Evolutionary conservation across 2,797 vertebrate genomes (phyloP), one percentile per base, ranked within the genome.

Genomic region (Pantherophis alleghaniensis): DNA sequence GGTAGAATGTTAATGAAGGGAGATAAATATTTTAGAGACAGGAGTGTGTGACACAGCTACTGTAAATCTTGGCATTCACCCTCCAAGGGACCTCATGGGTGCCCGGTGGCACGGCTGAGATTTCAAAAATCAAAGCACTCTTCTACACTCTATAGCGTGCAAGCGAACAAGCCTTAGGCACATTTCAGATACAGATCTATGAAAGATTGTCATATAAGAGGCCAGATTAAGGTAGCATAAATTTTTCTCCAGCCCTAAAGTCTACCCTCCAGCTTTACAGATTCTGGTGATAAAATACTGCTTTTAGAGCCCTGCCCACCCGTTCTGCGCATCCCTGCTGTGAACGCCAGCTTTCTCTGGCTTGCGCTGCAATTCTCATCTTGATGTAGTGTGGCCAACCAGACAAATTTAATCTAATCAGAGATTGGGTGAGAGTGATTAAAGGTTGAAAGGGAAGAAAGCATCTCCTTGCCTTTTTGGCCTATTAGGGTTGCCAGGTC

Each of bases 181-280:
- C 57, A 89, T 93, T 91, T 91, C 92, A 91, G 51, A 93, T 89
- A 93, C 22, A 83, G 42, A 79, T 55, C 79, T 83, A 90, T 87
- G 87, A 91, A 93, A 91, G 66, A 89, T 89, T 79, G 90, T 88
- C 83, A 88, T 86, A 37, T 89, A 87, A 93, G 47, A 63, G 90
- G 26, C 63, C 87, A 89, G 92, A 91, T 93, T 93, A 93, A 93
- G 66, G 69, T 42, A 89, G 63, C 61, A 87, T 91, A 91, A 86
- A 47, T 91, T 56, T 89, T 87, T 47, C 61, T 79, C 87, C 83
- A 37, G 66, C 57, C 66, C 91, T 91, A 93, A 88, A 93, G 56
- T 91, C 88, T 32, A 83, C n/a, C 92, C 92, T 93, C 92, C 42
- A 93, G 92, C 86, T 42, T 32, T 93, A 63, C 90, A 89, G 66